A percentile compares a stretch with the other conserved stretches of the same genome.
These are phyloP conservation scores for Scleropages formosus DNA, from an alignment of 2,797 vertebrate species.

Conservation along the genomic window DNA sequence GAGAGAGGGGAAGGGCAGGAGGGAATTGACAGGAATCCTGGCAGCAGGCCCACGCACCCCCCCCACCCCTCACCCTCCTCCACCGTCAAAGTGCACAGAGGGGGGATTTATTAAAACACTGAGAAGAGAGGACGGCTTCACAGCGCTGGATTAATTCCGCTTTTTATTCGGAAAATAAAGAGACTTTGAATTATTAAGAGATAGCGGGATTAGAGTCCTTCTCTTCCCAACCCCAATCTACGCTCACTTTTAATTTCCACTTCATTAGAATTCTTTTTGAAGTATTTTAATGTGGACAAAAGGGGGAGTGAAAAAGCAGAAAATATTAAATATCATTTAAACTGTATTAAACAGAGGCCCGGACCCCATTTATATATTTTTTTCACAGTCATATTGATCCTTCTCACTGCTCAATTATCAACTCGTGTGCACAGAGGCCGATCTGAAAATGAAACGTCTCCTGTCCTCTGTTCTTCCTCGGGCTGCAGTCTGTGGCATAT, in stretches of 20 bases:
- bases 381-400: constrained; percentile 69
- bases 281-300: constrained; percentile 98
- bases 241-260: constrained; percentile 98
- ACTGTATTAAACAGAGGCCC: constrained; percentile 95
- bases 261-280: constrained; percentile 99
- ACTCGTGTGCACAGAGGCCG: constrained; percentile 70
- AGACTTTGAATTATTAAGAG: constrained; percentile 99
- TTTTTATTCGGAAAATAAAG: constrained; percentile 99
- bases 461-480: constrained; percentile 68
- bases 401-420: constrained; percentile 78
- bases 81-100: constrained; percentile 80
- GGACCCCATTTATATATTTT: constrained; percentile 57
- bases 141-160: constrained; percentile 96
- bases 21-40: constrained; percentile 65
- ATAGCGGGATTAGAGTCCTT: constrained; percentile 98
- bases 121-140: constrained; percentile 95
- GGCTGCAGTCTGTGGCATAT: constrained; percentile 55
- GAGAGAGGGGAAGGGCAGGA: constrained; percentile 68
- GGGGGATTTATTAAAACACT: constrained; percentile 93
- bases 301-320: constrained; percentile 90
- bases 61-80: constrained; percentile 61
- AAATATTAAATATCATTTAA: constrained; percentile 99
- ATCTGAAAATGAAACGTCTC: constrained; percentile 64
- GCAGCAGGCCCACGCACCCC: background rate
- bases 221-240: constrained; percentile 91